phyloP scores from a whole-genome alignment of 35 echinoderm and acorn worm genomes.

The Diadema setosum region DNA sequence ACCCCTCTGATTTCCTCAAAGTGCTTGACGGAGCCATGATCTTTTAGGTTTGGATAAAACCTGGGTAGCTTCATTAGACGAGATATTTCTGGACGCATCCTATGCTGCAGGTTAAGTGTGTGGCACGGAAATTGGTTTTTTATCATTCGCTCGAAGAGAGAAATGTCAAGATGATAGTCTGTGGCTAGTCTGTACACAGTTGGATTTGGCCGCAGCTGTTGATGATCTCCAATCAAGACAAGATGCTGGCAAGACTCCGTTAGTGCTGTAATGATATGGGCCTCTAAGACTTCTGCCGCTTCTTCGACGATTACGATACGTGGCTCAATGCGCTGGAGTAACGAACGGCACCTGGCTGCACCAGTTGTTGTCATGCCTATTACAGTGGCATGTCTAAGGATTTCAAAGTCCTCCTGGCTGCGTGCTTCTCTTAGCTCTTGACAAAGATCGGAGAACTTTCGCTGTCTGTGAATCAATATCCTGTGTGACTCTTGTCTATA shows the following conservation, averaged over 20 bases:
- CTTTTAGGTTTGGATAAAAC: conserved; percentile 64
- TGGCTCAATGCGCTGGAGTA: conserved; percentile 72
- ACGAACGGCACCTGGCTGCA: conserved; percentile 56
- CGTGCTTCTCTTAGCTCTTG: conserved; percentile 54
- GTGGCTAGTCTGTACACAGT: conserved; percentile 74
- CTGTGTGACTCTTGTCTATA: background rate
- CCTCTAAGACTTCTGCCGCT: conserved; percentile 93
- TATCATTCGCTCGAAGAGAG: conserved; percentile 85
- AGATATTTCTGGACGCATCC: conserved; percentile 91
- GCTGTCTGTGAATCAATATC: background rate
- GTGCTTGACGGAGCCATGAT: conserved; percentile 31
- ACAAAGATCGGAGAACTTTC: background rate
- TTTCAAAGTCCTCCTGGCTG: conserved; percentile 59
- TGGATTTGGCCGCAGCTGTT: conserved; percentile 92
- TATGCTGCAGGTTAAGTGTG: conserved; percentile 56
- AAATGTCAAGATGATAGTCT: conserved; percentile 68
- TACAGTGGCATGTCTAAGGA: conserved; percentile 48
- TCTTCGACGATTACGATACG: conserved; percentile 88
- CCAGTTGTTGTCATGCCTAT: conserved; percentile 97
- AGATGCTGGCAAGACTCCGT: conserved; percentile 84
- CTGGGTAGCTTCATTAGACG: conserved; percentile 42
- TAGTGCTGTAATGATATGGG: conserved; percentile 76
- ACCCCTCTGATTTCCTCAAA: conserved; percentile 66
- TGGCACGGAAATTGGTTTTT: conserved; percentile 57
- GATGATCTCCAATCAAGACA: conserved; percentile 90